These are phyloP conservation scores for Agriotes lineatus DNA, from an alignment of 2,888 invertebrate species.

Conservation along the genomic window DNA sequence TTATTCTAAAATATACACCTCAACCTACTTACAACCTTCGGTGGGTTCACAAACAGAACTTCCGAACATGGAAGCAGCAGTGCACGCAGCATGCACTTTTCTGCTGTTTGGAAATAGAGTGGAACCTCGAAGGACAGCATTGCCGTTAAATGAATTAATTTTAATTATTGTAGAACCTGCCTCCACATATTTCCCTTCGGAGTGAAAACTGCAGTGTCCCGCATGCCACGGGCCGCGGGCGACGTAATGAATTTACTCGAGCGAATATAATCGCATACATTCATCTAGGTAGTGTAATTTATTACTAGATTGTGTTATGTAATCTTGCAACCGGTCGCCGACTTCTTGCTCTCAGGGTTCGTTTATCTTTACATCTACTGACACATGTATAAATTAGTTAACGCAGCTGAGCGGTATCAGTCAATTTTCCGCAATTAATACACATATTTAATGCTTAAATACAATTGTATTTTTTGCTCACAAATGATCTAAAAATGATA, in stretches of 20 bases:
- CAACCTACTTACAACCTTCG: not conserved
- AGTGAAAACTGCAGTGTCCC: constrained; percentile 30
- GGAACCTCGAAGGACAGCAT: constrained; percentile 28
- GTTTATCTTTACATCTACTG: constrained; percentile 19
- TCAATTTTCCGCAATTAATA: too few relatives aligned
- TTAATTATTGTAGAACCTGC: constrained; percentile 29
- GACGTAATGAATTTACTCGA: constrained; percentile 38
- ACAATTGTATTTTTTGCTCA: too few relatives aligned
- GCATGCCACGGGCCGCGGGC: constrained; percentile 3
- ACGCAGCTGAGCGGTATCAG: too few relatives aligned
- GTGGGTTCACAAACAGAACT: not conserved
- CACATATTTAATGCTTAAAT: too few relatives aligned
- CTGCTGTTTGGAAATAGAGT: constrained; percentile 22
- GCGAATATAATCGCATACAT: constrained; percentile 40
- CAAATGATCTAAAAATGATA: too few relatives aligned
- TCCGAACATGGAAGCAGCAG: not conserved
- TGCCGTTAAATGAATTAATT: constrained; percentile 30
- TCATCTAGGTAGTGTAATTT: constrained; percentile 39
- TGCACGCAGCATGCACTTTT: not conserved
- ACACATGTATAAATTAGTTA: constrained; percentile 27
- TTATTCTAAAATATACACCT: too few relatives aligned
- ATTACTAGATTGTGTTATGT: constrained; percentile 32
- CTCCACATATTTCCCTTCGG: constrained; percentile 28
- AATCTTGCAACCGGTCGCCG: constrained; percentile 29
- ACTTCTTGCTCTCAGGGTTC: constrained; percentile 1